Evolutionary conservation across 1,140 invertebrate genomes (phyloP), one percentile per base, ranked within the genome.

Genomic region (Matsumurasca onukii): DNA sequence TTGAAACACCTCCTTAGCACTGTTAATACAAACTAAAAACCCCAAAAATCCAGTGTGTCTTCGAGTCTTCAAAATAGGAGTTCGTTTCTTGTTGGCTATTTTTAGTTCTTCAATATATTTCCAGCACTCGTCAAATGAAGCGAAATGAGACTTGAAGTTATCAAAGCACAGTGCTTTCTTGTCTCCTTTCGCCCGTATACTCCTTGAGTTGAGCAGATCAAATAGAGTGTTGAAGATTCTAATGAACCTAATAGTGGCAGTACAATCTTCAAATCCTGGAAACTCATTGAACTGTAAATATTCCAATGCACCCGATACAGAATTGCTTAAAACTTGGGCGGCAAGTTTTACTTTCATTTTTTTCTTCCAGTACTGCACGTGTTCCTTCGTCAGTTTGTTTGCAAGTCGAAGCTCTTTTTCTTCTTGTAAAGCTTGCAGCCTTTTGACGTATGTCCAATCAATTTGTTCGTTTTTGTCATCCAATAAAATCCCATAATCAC

Each of bases 281-380:
- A 45, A 9, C 17, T 45, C 17, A 17, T 45, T 45, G 9, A 12
- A 17, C 34, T 12, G 17, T 12, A 45, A 29, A 66, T 49, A 45
- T 45, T 45, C 34, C 17, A 45, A 45, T 12, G 34, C 9, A 45
- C 17, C 34, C 17, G 34, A 9, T 9, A 45, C 73, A 66, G 70
- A 75, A n/a, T 71, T n/a, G 72, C 77, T 80, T 12, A 78, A 67
- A 39, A 73, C 66, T 75, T 79, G 75, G n/a, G 70, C 69, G 22
- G 71, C 75, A 52, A 79, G 62, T 61, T 75, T 74, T 17, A 77
- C 74, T 64, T 77, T 77, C 71, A 77, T 78, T 75, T 77, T 77
- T 22, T 77, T 59, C 31, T 75, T 70, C 2, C 69, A 17, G 65
- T 69, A 78, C 65, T 72, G 55, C 25, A 79, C 48, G 71, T 78